phyloP scores from a whole-genome alignment of 2,888 invertebrate genomes.

The Lepetodrilus schrolli region DNA sequence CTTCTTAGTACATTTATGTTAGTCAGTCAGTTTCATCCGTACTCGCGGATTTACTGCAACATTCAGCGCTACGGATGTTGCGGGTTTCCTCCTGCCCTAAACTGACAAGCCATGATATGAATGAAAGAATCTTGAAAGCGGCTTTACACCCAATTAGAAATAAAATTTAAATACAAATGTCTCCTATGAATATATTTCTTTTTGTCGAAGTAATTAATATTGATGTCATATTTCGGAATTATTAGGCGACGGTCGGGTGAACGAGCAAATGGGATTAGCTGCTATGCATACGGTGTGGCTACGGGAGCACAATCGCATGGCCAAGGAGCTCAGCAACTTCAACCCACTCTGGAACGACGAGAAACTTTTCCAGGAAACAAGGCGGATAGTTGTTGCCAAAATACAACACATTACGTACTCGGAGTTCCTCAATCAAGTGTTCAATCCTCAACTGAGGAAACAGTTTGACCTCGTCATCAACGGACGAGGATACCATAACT shows the following conservation, averaged over 20 bases:
- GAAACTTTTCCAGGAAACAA: slow-evolving; percentile 69
- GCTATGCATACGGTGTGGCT: slow-evolving; percentile 90
- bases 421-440: slow-evolving; percentile 84
- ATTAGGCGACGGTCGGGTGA: slow-evolving; percentile 89
- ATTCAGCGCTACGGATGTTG: too few relatives aligned
- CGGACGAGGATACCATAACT: slow-evolving; percentile 84
- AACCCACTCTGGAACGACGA: slow-evolving; percentile 91
- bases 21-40: too few relatives aligned
- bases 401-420: slow-evolving; percentile 78
- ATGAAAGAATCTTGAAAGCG: too few relatives aligned
- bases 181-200: too few relatives aligned
- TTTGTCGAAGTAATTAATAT: too few relatives aligned
- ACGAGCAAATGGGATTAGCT: slow-evolving; percentile 89
- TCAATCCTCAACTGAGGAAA: slow-evolving; percentile 78
- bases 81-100: too few relatives aligned
- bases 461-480: slow-evolving; percentile 78
- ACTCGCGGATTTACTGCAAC: too few relatives aligned
- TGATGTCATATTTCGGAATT: too few relatives aligned
- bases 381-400: slow-evolving; percentile 84
- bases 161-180: too few relatives aligned
- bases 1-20: too few relatives aligned
- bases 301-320: slow-evolving; percentile 88
- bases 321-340: slow-evolving; percentile 78
- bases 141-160: too few relatives aligned
- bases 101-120: too few relatives aligned